phyloP scores from a whole-genome alignment of 2,113 vertebrate genomes.

The Macquaria ambigua region DNA sequence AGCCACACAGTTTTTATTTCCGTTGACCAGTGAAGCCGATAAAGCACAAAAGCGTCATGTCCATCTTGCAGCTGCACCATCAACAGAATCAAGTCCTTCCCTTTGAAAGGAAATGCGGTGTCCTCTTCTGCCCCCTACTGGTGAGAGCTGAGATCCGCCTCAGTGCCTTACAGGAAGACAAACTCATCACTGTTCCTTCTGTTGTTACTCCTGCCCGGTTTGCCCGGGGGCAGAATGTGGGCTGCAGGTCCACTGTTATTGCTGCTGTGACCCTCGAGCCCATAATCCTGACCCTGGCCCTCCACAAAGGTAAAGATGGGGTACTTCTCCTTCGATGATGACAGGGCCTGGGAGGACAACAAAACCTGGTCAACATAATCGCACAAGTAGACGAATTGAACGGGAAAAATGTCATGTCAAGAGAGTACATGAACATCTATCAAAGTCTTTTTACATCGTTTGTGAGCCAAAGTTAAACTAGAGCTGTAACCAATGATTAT shows the following conservation, averaged over 20 bases:
- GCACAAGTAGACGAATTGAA: background rate
- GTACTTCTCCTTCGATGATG: constrained; percentile 88
- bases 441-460: background rate
- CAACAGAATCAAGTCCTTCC: constrained; percentile 31
- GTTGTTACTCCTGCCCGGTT: constrained; percentile 73
- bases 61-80: constrained; percentile 32
- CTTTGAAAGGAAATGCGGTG: constrained; percentile 29
- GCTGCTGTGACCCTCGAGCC: constrained; percentile 83
- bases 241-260: constrained; percentile 69
- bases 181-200: constrained; percentile 89
- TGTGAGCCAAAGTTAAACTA: background rate
- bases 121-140: constrained; percentile 30
- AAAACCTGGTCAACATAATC: background rate
- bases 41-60: constrained; percentile 25
- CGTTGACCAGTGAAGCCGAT: constrained; percentile 31
- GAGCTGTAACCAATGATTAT: background rate
- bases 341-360: constrained; percentile 85
- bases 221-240: constrained; percentile 78
- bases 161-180: constrained; percentile 87
- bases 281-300: constrained; percentile 89
- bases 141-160: constrained; percentile 8
- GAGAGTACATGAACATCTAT: background rate
- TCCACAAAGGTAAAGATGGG: constrained; percentile 93
- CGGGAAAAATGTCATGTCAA: background rate
- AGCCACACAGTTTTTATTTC: constrained; percentile 26